Evolutionary conservation across 2,113 vertebrate genomes (phyloP), one percentile per base, ranked within the genome.

Genomic region (Piliocolobus tephrosceles): DNA sequence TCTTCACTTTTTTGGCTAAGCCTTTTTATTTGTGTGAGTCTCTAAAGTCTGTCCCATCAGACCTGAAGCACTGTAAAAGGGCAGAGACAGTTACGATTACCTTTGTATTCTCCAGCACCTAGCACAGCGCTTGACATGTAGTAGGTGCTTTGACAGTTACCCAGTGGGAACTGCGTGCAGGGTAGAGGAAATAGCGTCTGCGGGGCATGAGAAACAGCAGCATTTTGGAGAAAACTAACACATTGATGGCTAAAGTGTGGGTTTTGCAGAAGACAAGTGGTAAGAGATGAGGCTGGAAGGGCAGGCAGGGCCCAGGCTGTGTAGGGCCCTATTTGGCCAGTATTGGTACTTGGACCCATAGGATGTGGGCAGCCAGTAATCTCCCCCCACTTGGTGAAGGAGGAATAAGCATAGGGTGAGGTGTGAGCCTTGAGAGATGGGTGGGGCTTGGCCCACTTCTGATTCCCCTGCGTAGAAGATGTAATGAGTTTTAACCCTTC

Each of bases 181-280:
- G 45, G 50, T 43, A 8, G 25, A 75, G 43, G 88, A 43, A 83
- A 1, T 4, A 45, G 18, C 0, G 12, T 83, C 9, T 43, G 58
- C 47, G 11, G 6, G 2, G 3, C 38, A 2, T 38, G 58, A 45
- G 25, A 16, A 70, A 66, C 17, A 0, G 0, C 0, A 12, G 45
- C 84, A 13, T 13, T 68, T 20, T 81, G 81, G 61, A 87, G 55
- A 47, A 88, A 75, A 40, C 16, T 13, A 52, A 47, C 30, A 22
- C 5, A 3, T 30, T 8, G 38, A 47, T 8, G n/a, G 20, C 16
- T 50, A 17, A 88, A n/a, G 25, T 12, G 2, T 47, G 32, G 17
- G 43, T 64, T 55, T 86, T 81, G 9, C 23, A 43, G 64, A 12
- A 38, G 32, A 64, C 0, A 0, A 57, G 25, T 82, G 18, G 20